These are phyloP conservation scores for Cololabis saira DNA, from an alignment of 2,113 vertebrate genomes.

Conservation along the genomic window DNA sequence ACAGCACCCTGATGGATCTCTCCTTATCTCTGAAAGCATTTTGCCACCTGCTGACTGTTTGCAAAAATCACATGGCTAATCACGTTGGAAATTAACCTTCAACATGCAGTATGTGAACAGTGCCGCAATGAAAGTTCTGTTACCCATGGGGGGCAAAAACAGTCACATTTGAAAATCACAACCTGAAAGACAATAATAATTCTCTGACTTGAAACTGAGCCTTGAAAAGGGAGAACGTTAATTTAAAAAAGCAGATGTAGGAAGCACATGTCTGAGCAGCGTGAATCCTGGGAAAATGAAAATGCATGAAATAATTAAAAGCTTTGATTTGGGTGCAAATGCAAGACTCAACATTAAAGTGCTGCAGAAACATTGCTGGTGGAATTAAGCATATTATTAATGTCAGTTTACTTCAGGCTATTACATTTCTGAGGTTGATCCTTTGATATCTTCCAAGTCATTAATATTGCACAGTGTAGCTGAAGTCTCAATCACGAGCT, in stretches of 20 bases:
- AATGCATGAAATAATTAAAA: constrained; percentile 55
- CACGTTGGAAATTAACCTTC: neutral
- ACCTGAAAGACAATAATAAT: no score
- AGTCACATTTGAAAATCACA: no score
- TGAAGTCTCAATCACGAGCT: constrained; percentile 72
- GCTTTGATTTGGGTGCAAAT: constrained; percentile 46
- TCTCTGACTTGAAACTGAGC: neutral
- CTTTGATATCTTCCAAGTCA: constrained; percentile 77
- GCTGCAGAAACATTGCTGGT: constrained; percentile 51
- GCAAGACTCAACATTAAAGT: constrained; percentile 65
- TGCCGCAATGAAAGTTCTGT: fast-evolving
- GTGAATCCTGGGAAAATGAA: constrained; percentile 26
- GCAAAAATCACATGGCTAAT: constrained; percentile 66
- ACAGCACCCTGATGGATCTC: constrained; percentile 14
- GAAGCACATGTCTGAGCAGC: constrained; percentile 5
- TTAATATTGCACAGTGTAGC: constrained; percentile 77
- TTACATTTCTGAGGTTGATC: constrained; percentile 61
- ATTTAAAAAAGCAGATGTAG: neutral
- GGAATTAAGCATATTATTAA: constrained; percentile 75
- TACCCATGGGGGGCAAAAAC: no score
- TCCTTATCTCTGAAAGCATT: constrained; percentile 68
- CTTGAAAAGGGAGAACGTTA: neutral
- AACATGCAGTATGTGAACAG: neutral
- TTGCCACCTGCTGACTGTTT: constrained; percentile 79
- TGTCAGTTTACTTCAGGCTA: constrained; percentile 69